phyloP scores from a whole-genome alignment of 1,140 invertebrate genomes.

The Musca domestica region DNA sequence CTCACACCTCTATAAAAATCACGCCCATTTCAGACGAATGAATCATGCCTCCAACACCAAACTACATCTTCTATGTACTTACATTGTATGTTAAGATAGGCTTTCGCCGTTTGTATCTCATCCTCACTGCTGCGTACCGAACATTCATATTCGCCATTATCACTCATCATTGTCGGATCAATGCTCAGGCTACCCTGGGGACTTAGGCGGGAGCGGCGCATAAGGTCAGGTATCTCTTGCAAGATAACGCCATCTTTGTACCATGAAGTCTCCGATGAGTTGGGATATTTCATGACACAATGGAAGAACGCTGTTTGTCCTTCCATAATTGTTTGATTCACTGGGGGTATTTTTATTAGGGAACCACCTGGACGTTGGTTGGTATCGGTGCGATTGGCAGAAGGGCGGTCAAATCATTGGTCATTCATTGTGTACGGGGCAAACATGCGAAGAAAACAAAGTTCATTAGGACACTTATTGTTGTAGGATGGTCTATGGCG shows the following conservation, averaged over 20 bases:
- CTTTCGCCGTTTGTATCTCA: constrained; percentile 78
- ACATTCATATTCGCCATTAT: constrained; percentile 87
- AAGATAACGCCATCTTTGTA: constrained; percentile 67
- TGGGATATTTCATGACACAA: constrained; percentile 71
- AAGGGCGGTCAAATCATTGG: too few relatives aligned
- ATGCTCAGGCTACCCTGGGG: constrained; percentile 76
- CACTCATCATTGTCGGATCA: constrained; percentile 71
- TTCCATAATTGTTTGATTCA: constrained; percentile 85
- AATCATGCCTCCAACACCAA: too few relatives aligned
- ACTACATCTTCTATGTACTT: constrained; percentile 50
- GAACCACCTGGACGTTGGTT: constrained; percentile 37
- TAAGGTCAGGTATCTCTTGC: constrained; percentile 63
- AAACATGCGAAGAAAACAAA: not conserved
- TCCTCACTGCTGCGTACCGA: constrained; percentile 78
- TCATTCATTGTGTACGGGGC: not conserved
- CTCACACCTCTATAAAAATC: too few relatives aligned
- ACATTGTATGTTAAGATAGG: constrained; percentile 95
- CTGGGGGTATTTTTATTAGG: constrained; percentile 65
- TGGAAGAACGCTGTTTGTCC: constrained; percentile 78
- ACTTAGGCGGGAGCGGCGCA: constrained; percentile 60
- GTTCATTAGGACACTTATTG: not conserved
- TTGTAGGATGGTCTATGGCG: too few relatives aligned
- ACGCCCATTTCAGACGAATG: too few relatives aligned
- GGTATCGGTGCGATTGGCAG: not conserved
- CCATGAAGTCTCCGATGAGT: constrained; percentile 65